Percentiles rank a stretch among this genome's conserved stretches.
These are phyloP conservation scores for Bos javanicus DNA, from an alignment of 2,113 vertebrate species.

Conservation along the genomic window DNA sequence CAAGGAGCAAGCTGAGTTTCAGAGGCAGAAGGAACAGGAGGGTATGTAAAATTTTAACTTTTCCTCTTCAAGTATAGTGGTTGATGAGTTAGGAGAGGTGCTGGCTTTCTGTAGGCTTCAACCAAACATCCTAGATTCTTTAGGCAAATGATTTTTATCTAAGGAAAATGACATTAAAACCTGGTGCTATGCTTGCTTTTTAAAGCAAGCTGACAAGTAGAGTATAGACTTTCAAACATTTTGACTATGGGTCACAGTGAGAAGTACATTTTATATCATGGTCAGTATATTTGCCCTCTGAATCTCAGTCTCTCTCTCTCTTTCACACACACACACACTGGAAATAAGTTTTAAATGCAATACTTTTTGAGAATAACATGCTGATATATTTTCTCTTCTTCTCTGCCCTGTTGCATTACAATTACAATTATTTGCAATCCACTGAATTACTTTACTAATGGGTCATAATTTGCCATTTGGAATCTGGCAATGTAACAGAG, in stretches of 20 bases:
- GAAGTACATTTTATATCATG: neutral
- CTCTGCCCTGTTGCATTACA: neutral
- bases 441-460: neutral
- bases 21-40: neutral
- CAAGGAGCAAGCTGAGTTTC: neutral
- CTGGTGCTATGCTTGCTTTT: neutral
- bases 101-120: neutral
- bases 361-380: neutral
- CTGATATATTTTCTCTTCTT: neutral
- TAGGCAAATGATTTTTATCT: neutral
- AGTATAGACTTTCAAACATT: neutral
- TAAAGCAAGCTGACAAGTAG: neutral
- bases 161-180: neutral
- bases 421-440: neutral
- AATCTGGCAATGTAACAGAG: neutral
- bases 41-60: neutral
- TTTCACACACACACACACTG: neutral
- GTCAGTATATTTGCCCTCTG: neutral
- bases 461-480: neutral
- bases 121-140: neutral
- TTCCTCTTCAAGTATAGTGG: neutral
- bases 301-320: too few species aligned
- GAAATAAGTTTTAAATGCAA: neutral
- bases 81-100: neutral
- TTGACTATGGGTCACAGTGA: neutral